Base-by-base conservation (phyloP, 2,888 invertebrate genomes). In the Glaucopsyche alexis region DNA sequence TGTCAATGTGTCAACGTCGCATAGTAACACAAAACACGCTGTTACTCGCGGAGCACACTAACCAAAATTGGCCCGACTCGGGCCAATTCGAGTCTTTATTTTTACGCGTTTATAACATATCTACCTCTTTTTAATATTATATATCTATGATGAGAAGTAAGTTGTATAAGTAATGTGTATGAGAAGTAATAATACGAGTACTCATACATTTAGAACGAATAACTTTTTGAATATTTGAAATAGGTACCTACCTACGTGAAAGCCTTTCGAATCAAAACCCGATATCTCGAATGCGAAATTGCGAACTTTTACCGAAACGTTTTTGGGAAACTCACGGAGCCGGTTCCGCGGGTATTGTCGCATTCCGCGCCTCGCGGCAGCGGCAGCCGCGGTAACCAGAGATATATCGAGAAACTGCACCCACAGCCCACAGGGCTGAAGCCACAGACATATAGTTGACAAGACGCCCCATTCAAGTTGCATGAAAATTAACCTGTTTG, bases 301-400 rank as follows among this genome's bases (percentile, higher is more conserved):
- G 47, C 19, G 49, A 47, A 69, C 69, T 49, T 69, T 69, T 69
- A 49, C 67, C 66, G 52, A 71, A 71, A 60, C 45, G 55, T 40
- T 67, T 71, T 67, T 55, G 66, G 71, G 47, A 71, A 72, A 67
- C 71, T 52, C 67, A 45, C 67, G 71, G 40, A 73, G 75, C 78
- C 75, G 76, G 75, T 75, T 78, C 78, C 77, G 76, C 79, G 77
- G 73, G 79, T 79, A 80, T 81, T 80, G 80, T 80, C 76, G 76
- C 81, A 81, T 80, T 77, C 79, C 80, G 70, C 71, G 66, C 81
- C 81, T 73, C 79, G 71, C n/a, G n/a, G 50, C n/a, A n/a, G 60
- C 47, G 13, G 14, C 6, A 7, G 60, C 47, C 2, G 14, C 7
- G 29, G 60, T 38, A 13, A 7, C 60, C 16, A 55, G 19, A 55